A percentile compares a stretch with the other conserved stretches of the same genome.
phyloP scores from a whole-genome alignment of 2,888 invertebrate genomes.

The Hemicrepidius hirtus region DNA sequence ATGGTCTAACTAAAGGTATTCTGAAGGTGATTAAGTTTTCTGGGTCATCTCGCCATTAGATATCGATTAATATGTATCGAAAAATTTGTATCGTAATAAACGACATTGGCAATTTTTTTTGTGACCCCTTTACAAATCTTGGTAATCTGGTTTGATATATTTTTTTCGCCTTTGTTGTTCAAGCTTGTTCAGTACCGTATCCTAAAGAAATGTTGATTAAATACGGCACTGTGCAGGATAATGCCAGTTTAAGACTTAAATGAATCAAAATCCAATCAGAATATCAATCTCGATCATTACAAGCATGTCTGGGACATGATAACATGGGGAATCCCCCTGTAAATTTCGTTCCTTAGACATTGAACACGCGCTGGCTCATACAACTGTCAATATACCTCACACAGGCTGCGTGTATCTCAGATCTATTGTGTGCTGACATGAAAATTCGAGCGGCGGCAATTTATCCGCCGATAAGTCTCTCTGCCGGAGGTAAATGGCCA shows the following conservation, averaged over 20 bases:
- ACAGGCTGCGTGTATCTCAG: conserved; percentile 68
- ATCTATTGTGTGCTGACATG: conserved; percentile 73
- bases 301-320: neutral
- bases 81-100: conserved; percentile 25
- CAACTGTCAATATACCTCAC: conserved; percentile 71
- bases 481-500: conserved; percentile 78
- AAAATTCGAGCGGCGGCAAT: conserved; percentile 76
- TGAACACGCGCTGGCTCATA: conserved; percentile 67
- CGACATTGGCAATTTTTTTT: conserved; percentile 25
- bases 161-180: too few relatives aligned
- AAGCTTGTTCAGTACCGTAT: too few relatives aligned
- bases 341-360: conserved; percentile 58
- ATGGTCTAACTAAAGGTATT: conserved; percentile 26
- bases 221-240: too few relatives aligned
- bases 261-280: too few relatives aligned
- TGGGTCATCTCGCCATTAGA: conserved; percentile 32
- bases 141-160: neutral
- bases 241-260: too few relatives aligned
- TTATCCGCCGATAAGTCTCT: conserved; percentile 75
- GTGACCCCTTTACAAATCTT: conserved; percentile 23
- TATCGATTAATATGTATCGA: conserved; percentile 22
- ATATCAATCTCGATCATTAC: neutral
- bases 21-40: conserved; percentile 20
- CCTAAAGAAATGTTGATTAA: too few relatives aligned
- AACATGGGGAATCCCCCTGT: conserved; percentile 23